A percentile compares a stretch with the other conserved stretches of the same genome.
These are phyloP conservation scores for Champsocephalus esox DNA, from an alignment of 2,797 vertebrate species.

Conservation along the genomic window DNA sequence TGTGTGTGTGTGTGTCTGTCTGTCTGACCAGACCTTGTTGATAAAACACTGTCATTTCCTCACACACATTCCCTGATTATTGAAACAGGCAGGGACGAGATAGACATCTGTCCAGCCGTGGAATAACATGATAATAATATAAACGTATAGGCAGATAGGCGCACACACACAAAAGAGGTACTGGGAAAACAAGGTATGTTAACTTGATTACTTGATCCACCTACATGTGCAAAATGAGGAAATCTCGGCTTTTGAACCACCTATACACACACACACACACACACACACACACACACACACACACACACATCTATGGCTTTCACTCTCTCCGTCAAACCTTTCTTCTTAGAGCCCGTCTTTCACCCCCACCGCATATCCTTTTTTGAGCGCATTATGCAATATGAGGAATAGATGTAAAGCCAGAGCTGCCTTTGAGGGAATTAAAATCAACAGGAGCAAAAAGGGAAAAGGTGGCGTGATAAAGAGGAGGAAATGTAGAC, in stretches of 20 bases:
- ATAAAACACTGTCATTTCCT: conserved; percentile 75
- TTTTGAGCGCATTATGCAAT: conserved; percentile 31
- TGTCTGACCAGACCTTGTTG: conserved; percentile 48
- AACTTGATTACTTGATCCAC: conserved; percentile 4
- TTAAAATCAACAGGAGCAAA: conserved; percentile 34
- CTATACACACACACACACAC: background rate
- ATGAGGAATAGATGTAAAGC: conserved; percentile 23
- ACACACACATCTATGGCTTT: background rate
- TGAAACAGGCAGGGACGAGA: conserved; percentile 45
- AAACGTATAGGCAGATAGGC: conserved; percentile 14
- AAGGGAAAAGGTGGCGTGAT: background rate
- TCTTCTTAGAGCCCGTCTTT: conserved; percentile 26
- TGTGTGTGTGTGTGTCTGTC: conserved; percentile 9
- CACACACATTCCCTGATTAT: conserved; percentile 63
- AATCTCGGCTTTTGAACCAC: conserved; percentile 18
- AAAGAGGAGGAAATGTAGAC: conserved; percentile 11
- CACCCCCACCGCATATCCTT: conserved; percentile 6
- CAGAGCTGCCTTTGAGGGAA: conserved; percentile 34
- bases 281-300: background rate
- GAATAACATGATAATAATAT: conserved; percentile 40
- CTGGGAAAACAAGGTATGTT: conserved; percentile 5
- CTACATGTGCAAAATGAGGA: conserved; percentile 20
- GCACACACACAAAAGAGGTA: conserved; percentile 6
- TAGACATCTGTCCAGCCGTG: conserved; percentile 35
- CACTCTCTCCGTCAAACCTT: background rate